These are phyloP conservation scores for Patagioenas fasciata DNA, from an alignment of 2,113 vertebrate genomes.

Conservation along the genomic window DNA sequence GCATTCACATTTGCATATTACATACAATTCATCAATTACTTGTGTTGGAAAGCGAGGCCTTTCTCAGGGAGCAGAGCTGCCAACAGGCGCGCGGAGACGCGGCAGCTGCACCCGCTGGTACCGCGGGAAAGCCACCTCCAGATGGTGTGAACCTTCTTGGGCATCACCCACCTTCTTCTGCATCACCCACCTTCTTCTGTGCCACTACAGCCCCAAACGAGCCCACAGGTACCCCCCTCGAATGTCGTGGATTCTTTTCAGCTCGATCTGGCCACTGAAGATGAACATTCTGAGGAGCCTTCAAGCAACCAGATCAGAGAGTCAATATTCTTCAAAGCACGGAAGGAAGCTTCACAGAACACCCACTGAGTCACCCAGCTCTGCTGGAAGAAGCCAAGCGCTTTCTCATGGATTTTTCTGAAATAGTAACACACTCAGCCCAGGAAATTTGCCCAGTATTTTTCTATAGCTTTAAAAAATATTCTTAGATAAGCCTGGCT, in stretches of 20 bases:
- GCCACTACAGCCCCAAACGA: not conserved
- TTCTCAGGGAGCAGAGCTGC: slow-evolving; percentile 73
- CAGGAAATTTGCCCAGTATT: not conserved
- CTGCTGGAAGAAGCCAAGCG: not conserved
- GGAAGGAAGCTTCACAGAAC: not conserved
- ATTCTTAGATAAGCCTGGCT: not conserved
- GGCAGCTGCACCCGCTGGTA: slow-evolving; percentile 43
- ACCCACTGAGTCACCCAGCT: too few relatives aligned
- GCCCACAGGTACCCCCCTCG: not conserved
- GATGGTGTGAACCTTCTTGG: too few relatives aligned
- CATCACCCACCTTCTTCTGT: too few relatives aligned
- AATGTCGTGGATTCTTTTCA: not conserved
- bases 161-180: too few relatives aligned
- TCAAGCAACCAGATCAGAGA: not conserved
- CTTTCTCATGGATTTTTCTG: not conserved
- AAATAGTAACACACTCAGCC: too few relatives aligned
- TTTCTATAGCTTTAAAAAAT: not conserved
- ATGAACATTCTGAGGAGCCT: not conserved
- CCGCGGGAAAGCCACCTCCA: slow-evolving; percentile 74
- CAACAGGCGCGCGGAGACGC: slow-evolving; percentile 55
- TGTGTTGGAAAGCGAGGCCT: slow-evolving; percentile 82
- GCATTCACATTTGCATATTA: slow-evolving; percentile 86
- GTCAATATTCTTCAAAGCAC: accelerated
- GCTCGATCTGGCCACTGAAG: not conserved
- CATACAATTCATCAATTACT: slow-evolving; percentile 88